Percentiles rank a stretch among this genome's conserved stretches.
phyloP scores from a whole-genome alignment of 2,888 invertebrate species.

The Disparrhopalites patrizii region DNA sequence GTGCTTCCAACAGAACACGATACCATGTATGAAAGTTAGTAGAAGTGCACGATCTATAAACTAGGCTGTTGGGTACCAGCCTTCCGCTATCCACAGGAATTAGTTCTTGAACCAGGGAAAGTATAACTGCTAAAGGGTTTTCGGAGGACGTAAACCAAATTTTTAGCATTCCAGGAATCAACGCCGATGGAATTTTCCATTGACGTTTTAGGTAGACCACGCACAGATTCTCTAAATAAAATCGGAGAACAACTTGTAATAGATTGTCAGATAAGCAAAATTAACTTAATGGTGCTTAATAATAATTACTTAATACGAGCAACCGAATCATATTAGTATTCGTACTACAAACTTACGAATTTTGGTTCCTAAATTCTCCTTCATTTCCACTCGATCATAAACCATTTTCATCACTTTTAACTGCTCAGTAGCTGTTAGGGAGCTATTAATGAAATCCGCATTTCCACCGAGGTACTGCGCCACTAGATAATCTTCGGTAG shows the following conservation, averaged over 20 bases:
- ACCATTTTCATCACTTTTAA: constrained; percentile 21
- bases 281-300: no score
- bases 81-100: background rate
- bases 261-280: no score
- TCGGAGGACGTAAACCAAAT: constrained; percentile 6
- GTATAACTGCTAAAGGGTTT: constrained; percentile 9
- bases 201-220: constrained; percentile 9
- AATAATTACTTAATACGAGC: no score
- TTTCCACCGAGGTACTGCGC: constrained; percentile 6
- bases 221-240: background rate
- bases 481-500: background rate
- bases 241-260: background rate
- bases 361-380: background rate
- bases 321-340: no score
- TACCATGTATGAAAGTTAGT: constrained; percentile 24
- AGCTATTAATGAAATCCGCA: constrained; percentile 12
- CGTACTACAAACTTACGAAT: constrained; percentile 5
- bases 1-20: constrained; percentile 8
- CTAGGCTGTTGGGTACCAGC: background rate
- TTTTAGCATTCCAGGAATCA: constrained; percentile 7
- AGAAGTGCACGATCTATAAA: constrained; percentile 19
- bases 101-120: background rate
- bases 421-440: constrained; percentile 17
- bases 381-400: constrained; percentile 1
- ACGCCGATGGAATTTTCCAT: constrained; percentile 17